Base-by-base conservation (phyloP, 1,140 invertebrate species). In the Anoplolepis gracilipes region DNA sequence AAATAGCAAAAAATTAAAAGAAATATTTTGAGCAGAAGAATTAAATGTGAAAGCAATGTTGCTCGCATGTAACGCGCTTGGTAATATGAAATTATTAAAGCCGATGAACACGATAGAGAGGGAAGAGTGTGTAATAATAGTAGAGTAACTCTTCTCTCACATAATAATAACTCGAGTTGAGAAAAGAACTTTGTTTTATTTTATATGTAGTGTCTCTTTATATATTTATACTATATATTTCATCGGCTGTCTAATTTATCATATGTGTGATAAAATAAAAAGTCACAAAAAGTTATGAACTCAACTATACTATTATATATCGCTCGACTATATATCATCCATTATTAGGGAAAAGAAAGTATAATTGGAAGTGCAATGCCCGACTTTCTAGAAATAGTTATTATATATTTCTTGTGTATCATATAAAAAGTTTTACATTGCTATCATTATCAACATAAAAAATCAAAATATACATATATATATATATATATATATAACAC, bases 381-480 rank as follows among this genome's bases (percentile, higher is more conserved):
- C n/a, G 19, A 55, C 46, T 79, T 79, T 79, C n/a, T 33, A 78
- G 28, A 25, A 78, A 65, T 65, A 77, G 1, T n/a, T 13, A 13
- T n/a, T 33, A 46, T 28, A 28, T 28, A 76, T 42, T 39, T 33
- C 22, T 22, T 11, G 25, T 2, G 36, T 39, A 59, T 39, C 30
- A 11, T 30, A 25, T 19, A 8, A 28, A 62, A 2, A 3, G 11
- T 10, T 22, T 73, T 22, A n/a, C 22, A 8, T 70, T 42, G 30
- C 16, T 42, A 46, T 64, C 16, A 46, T 42, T 64, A 13, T 33
- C 19, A n/a, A 16, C 1, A 28, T 53, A 39, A 42, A 62, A 42
- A 11, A 39, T 36, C 4, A 36, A 3, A 22, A 42, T 42, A 39
- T 39, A 39, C 7, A 39, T 39, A 39, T 39, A 39, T 39, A 39